A percentile compares a stretch with the other conserved stretches of the same genome.
phyloP scores from a whole-genome alignment of 2,797 vertebrate genomes.

The Cryptoblepharus egeriae region DNA sequence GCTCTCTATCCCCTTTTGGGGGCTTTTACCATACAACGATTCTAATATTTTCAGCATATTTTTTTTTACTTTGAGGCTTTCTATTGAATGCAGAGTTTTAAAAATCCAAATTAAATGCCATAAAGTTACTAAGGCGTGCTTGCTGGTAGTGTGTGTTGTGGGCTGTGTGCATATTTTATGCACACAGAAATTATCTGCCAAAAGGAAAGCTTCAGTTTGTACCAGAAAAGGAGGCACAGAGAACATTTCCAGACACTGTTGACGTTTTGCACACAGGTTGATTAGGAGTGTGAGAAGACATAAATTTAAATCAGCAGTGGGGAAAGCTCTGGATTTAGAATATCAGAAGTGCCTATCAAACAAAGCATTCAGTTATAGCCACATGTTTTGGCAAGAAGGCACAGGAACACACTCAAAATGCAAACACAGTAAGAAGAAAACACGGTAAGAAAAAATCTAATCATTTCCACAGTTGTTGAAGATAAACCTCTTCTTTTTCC shows the following conservation, averaged over 20 bases:
- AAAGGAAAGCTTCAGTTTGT: not conserved
- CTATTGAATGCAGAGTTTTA: not conserved
- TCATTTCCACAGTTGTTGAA: slow-evolving; percentile 20
- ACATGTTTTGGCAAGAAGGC: not conserved
- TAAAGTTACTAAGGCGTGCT: not conserved
- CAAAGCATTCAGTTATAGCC: not conserved
- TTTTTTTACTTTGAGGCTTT: not conserved
- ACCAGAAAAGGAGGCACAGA: not conserved
- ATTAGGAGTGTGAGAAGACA: not conserved
- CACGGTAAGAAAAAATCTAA: not conserved
- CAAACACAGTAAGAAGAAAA: not conserved
- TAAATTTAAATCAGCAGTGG: not conserved
- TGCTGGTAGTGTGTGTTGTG: not conserved
- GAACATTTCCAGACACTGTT: rapidly evolving
- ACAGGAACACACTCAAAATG: not conserved
- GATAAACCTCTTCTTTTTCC: not conserved
- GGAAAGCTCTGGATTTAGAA: slow-evolving; percentile 4
- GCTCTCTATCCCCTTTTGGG: too few species aligned
- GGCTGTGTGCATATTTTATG: not conserved
- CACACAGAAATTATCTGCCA: not conserved
- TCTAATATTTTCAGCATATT: not conserved
- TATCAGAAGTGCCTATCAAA: not conserved
- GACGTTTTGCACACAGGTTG: not conserved
- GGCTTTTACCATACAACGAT: too few species aligned
- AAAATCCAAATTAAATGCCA: not conserved